A percentile compares a stretch with the other conserved stretches of the same genome.
phyloP scores from a whole-genome alignment of 2,888 invertebrate genomes.

The Diploptera punctata region DNA sequence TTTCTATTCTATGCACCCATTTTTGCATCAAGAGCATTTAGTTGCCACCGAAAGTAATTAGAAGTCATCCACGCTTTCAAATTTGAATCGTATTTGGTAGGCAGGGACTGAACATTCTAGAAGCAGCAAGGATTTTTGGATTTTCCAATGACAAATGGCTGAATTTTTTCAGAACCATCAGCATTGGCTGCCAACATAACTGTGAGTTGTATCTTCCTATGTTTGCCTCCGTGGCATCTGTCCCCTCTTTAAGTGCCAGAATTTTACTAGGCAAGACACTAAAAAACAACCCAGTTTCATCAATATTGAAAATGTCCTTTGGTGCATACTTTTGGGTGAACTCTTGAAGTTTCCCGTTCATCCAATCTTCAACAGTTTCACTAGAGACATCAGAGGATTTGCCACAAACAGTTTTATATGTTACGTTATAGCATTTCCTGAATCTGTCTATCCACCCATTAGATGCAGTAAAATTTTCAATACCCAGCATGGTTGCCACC shows the following conservation, averaged over 20 bases:
- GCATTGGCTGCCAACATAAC: neutral
- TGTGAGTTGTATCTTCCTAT: neutral
- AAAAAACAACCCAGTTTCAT: too few relatives aligned
- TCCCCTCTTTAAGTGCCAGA: constrained; percentile 8
- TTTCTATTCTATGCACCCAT: too few relatives aligned
- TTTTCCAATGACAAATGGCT: neutral
- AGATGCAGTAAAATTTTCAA: constrained; percentile 1
- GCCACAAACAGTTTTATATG: neutral
- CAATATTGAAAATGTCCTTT: constrained; percentile 2
- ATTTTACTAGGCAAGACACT: constrained; percentile 3
- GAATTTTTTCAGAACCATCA: neutral
- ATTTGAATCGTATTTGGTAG: neutral
- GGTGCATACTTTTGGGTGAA: neutral
- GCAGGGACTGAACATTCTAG: neutral
- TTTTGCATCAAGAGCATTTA: too few relatives aligned
- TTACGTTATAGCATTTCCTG: neutral
- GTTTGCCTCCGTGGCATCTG: neutral
- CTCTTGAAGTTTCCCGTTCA: neutral
- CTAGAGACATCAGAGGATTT: neutral
- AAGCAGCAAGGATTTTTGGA: neutral
- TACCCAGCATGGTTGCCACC: neutral
- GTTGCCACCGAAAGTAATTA: neutral
- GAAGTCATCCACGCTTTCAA: neutral
- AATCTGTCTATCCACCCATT: neutral
- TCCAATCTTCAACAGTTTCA: neutral